These are phyloP conservation scores for Drosophila meridionalis DNA, from an alignment of 2,888 invertebrate genomes.

Conservation along the genomic window DNA sequence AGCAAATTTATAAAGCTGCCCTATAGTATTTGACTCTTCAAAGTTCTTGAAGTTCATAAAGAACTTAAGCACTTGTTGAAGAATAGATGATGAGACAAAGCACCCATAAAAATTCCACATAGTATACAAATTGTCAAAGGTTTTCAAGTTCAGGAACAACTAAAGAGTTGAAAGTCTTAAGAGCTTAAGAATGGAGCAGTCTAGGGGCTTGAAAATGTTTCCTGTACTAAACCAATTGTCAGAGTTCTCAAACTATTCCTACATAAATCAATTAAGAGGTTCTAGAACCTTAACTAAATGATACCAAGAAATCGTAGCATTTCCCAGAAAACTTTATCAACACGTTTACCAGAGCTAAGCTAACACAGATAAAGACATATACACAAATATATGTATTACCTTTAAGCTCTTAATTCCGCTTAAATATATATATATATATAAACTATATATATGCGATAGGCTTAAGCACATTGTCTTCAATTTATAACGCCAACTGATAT, in stretches of 20 bases:
- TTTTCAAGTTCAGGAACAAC: no score
- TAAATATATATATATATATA: constrained; percentile 5
- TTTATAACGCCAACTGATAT: constrained; percentile 11
- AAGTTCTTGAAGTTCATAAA: no score
- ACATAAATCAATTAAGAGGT: background rate
- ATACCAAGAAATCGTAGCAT: background rate
- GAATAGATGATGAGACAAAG: no score
- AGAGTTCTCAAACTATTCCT: background rate
- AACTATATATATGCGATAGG: background rate
- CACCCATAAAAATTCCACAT: no score
- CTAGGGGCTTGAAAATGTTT: background rate
- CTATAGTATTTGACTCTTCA: no score
- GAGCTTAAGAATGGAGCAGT: background rate
- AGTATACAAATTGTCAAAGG: no score
- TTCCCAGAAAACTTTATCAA: constrained; percentile 1
- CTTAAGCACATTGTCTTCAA: background rate
- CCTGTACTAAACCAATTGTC: background rate
- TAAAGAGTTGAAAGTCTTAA: no score
- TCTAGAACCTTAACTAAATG: no score
- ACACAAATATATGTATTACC: background rate
- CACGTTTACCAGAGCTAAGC: background rate
- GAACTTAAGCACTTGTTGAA: no score
- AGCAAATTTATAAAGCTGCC: no score
- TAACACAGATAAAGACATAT: background rate
- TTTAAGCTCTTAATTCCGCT: background rate